Base-by-base conservation (phyloP, 2,113 vertebrate genomes). In the Scomber japonicus region DNA sequence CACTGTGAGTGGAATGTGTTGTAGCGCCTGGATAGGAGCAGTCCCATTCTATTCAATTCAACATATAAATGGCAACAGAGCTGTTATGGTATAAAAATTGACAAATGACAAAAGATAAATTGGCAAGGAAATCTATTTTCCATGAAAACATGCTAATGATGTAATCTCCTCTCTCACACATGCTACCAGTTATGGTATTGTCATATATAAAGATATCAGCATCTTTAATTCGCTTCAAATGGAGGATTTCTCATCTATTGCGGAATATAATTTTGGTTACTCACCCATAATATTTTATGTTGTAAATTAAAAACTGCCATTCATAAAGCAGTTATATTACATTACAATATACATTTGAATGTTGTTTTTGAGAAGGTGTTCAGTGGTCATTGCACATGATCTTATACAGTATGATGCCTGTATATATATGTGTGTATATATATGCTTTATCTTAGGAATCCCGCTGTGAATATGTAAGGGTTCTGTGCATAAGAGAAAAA, bases 1-100 rank as follows among this genome's bases (percentile, higher is more conserved):
- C 91, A 65, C 88, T 91, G 78, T 88, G 65, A 17, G 57, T 24
- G 64, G 71, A 27, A 74, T 27, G 45, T 40, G n/a, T 27, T 4
- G 11, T 14, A 5, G 13, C n/a, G 17, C 50, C 12, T 62, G 2
- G 5, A 9, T 27, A 48, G 8, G 10, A 50, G 56, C 57, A 65
- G 21, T 61, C 51, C 19, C 49, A 15, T 9, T 62, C 7, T 67
- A 10, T 46, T 68, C 13, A 24, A n/a, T 44, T 44, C 11, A 61
- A 44, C 6, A 44, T n/a, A 40, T 44, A 1, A 24, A 27, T 21
- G 21, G 14, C 48, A 69, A 19, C 2, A 19, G 3, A 66, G 17
- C 31, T 57, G 35, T 19, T 15, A 31, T 68, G 35, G 17, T 45
- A 75, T 7, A 40, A 19, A 12, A 44, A 73, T 45, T 14, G 17